Base-by-base conservation (phyloP, 2,888 invertebrate genomes). In the Rhagium mordax region DNA sequence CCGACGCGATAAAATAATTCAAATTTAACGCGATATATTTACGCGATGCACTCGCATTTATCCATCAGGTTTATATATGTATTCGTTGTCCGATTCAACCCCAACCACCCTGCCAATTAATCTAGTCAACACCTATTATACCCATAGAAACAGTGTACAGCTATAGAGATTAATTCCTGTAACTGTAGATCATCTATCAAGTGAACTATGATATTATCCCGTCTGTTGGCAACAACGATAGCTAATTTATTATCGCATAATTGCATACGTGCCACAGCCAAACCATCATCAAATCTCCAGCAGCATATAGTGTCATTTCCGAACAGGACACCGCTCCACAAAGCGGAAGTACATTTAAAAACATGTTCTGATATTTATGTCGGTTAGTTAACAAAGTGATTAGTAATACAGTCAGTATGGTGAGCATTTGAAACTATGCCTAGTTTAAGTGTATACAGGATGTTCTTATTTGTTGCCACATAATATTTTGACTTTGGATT, bases 241-340 rank as follows among this genome's bases (percentile, higher is more conserved):
- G 73, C 76, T 78, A 79, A 81, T 81, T 81, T 79, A 81, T 81
- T 77, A 78, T 71, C 59, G 75, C 53, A 73, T 79, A 81, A 81
- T 81, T 81, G 81, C 78, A 74, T 79, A 79, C 77, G 79, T 80
- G 81, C 79, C 81, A 80, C 60, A 15, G 57, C 70, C 80, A 80
- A 76, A 71, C 74, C 75, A n/a, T 64, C 74, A 76, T 74, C 76
- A 59, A 69, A 71, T 75, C 71, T 72, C 65, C 18, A 68, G 65
- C 69, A 27, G 66, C 71, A 71, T 47, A 71, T 59, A 60, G 33
- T 55, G 66, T 55, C 64, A 62, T 71, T 73, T 66, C 65, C 65
- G 67, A 61, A 64, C 27, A 47, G 69, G 61, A 70, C 33, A 20
- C 53, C 51, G 51, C 51, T 18, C 18, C 20, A 51, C 7, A 20